Conservation (phyloP, 2,113 vertebrate species). For the Hassar affinis region DNA sequence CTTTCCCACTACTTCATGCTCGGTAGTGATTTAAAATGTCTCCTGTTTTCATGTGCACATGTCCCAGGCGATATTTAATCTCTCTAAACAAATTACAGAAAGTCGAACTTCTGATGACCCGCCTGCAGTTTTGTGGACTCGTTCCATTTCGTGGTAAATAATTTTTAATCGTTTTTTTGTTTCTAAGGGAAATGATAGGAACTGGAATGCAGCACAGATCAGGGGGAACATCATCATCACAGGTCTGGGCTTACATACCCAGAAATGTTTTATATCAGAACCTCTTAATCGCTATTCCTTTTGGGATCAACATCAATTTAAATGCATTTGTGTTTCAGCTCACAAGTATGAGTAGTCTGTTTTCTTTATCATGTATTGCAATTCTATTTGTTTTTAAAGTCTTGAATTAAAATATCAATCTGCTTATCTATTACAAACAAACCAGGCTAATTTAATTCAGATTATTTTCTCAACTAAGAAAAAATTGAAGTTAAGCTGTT, state of each 20-base stretch:
- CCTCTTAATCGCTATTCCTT: neutral
- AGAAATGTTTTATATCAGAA: neutral
- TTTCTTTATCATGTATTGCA: neutral
- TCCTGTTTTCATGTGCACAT: neutral
- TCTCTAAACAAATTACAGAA: constrained; percentile 2
- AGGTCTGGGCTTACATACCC: neutral
- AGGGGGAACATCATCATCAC: neutral
- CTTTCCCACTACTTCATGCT: neutral
- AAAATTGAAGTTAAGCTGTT: neutral
- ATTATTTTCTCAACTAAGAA: neutral
- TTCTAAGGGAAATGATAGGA: neutral
- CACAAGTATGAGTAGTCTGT: neutral
- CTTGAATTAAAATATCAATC: neutral
- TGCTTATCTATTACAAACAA: neutral
- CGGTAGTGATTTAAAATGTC: neutral
- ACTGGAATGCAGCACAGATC: neutral
- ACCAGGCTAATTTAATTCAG: neutral
- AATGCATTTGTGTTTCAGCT: neutral
- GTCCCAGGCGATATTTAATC: constrained; percentile 6
- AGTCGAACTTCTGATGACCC: constrained; percentile 27
- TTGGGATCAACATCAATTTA: neutral
- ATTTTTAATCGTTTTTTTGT: neutral
- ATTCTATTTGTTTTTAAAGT: neutral
- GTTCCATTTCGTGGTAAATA: neutral
- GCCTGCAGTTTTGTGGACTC: constrained; percentile 22